Evolutionary conservation across 2,888 invertebrate species (phyloP).

Genomic region (Heteromurus nitidus): DNA sequence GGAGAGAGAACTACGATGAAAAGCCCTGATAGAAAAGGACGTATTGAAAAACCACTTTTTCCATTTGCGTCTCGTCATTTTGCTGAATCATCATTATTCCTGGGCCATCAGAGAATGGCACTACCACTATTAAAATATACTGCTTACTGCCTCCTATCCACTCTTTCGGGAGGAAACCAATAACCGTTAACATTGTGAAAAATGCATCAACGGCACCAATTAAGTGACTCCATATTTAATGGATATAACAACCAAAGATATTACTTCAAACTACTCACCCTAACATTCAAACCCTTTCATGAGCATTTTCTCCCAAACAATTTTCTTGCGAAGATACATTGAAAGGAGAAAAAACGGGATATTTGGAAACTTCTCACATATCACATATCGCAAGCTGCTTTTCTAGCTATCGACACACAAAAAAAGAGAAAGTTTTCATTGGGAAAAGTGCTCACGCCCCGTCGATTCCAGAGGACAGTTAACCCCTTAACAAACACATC

Average conservation of each 20-base stretch:
- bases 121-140: constrained; percentile 36
- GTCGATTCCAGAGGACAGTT: constrained; percentile 63
- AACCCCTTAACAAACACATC: constrained; percentile 64
- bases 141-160: neutral
- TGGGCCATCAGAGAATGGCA: constrained; percentile 7
- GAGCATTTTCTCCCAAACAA: neutral
- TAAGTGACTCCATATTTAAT: constrained; percentile 58
- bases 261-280: constrained; percentile 23
- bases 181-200: constrained; percentile 60
- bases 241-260: constrained; percentile 40
- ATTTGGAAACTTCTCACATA: constrained; percentile 48
- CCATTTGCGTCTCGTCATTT: constrained; percentile 49
- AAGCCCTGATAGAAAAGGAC: constrained; percentile 3
- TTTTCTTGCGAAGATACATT: neutral
- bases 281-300: neutral
- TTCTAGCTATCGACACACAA: constrained; percentile 18
- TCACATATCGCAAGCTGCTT: neutral
- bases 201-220: constrained; percentile 63
- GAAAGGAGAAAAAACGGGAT: constrained; percentile 22
- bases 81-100: constrained; percentile 60
- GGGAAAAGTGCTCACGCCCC: constrained; percentile 61
- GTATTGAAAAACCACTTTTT: constrained; percentile 56
- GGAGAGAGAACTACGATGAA: neutral
- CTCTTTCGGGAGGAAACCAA: constrained; percentile 42
- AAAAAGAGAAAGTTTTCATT: constrained; percentile 48